Evolutionary conservation across 1,140 invertebrate genomes (phyloP), one percentile per base, ranked within the genome.

Genomic region (Medauroidea extradentata): DNA sequence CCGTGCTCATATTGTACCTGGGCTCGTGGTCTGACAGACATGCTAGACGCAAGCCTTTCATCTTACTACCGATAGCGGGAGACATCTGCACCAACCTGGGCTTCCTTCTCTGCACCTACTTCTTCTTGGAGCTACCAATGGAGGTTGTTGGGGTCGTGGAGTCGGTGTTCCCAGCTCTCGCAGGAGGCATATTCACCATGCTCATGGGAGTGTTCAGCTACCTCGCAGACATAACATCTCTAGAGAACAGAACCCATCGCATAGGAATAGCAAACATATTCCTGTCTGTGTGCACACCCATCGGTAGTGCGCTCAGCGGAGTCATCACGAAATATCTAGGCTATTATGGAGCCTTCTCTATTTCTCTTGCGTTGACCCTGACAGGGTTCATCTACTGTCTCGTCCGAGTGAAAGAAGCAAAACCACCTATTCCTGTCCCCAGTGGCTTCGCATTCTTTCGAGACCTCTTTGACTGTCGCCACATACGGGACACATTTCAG

Each of bases 131-230:
- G 67, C 62, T 69, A 54, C 87, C 88, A 0, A 87, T 91, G 78
- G 88, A 91, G 75, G 85, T 82, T 0, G 85, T 85, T 3, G 88
- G 86, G 0, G 77, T 57, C 1, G 59, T 87, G 3, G 88, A 90
- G 71, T 85, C 86, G 1, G 75, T 91, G 34, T 89, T 89, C 71
- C 88, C 88, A 1, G 87, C 87, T 0, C 65, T 94, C 1, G 87
- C 88, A 4, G 90, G 90, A 1, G 91, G 91, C 1, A 91, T 87
- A 84, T 89, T 93, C 64, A 90, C 89, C 18, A 88, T 93, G 83
- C 85, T 93, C 62, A 93, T 94, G 86, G 89, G 88, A 13, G 85
- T 90, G 34, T 94, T 94, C 71, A 93, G 91, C 71, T 94, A 93
- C 66, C 88, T 95, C 42, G 88, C 85, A 1, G 91, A 94, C 70